Evolutionary conservation across 2,797 vertebrate species (phyloP).

Genomic region (Pantherophis vulpinus): DNA sequence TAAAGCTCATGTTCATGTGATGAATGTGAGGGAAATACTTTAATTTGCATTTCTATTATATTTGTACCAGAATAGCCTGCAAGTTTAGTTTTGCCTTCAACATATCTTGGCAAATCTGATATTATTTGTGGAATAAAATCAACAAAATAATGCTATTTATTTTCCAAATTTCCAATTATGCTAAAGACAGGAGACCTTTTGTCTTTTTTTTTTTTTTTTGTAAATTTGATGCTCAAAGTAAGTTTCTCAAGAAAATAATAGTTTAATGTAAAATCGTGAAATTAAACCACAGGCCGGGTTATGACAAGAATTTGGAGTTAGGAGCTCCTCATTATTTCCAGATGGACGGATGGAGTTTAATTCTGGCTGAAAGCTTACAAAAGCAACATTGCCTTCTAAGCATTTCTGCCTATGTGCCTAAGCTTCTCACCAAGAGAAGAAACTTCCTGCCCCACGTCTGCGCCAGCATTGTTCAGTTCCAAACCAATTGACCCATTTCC

Average conservation of each 20-base stretch:
- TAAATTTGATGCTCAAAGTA: background rate
- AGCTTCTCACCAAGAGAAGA: background rate
- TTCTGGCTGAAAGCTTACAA: slow-evolving; percentile 29
- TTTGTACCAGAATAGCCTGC: background rate
- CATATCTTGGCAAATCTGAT: background rate
- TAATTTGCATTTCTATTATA: background rate
- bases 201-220: slow-evolving; percentile 14
- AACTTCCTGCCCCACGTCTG: background rate
- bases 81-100: background rate
- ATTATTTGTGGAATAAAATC: background rate
- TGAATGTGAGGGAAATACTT: background rate
- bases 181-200: background rate
- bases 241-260: slow-evolving; percentile 22
- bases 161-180: background rate
- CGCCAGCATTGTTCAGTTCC: background rate
- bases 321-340: slow-evolving; percentile 44
- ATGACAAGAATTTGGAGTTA: slow-evolving; percentile 21
- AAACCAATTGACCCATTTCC: background rate
- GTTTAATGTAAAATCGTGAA: slow-evolving; percentile 30
- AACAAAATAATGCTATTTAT: background rate
- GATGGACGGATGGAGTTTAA: slow-evolving; percentile 32
- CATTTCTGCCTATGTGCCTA: background rate
- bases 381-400: slow-evolving; percentile 1
- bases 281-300: slow-evolving; percentile 21
- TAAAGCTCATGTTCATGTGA: background rate